Evolutionary conservation across 2,888 invertebrate species (phyloP).

Genomic region (Tineola bisselliella): DNA sequence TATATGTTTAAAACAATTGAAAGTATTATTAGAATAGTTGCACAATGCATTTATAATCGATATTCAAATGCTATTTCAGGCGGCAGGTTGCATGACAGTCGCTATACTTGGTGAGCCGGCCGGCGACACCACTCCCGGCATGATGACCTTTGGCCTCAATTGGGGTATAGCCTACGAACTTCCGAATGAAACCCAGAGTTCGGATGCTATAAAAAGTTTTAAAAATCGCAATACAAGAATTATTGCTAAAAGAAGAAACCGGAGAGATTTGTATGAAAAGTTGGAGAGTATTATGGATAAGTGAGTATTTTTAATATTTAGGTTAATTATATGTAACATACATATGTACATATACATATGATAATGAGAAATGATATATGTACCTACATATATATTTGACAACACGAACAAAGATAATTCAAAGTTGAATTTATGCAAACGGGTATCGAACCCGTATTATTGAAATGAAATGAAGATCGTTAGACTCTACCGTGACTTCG

Average conservation of each 20-base stretch:
- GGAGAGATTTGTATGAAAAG: conserved; percentile 75
- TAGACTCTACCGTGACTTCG: too few species aligned
- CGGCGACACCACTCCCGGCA: conserved; percentile 51
- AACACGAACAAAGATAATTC: too few species aligned
- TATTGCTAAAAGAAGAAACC: conserved; percentile 66
- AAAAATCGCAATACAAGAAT: conserved; percentile 39
- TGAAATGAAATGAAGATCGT: too few species aligned
- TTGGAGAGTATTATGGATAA: conserved; percentile 74
- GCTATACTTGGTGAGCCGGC: conserved; percentile 67
- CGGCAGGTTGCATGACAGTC: conserved; percentile 71
- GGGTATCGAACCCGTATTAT: too few species aligned
- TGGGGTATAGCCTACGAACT: conserved; percentile 76
- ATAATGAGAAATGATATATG: too few species aligned
- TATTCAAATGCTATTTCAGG: conserved; percentile 22
- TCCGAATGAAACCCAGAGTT: conserved; percentile 64
- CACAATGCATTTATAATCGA: too few species aligned
- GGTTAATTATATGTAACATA: too few species aligned
- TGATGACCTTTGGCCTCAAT: conserved; percentile 73
- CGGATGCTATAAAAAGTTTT: conserved; percentile 28
- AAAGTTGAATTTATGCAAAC: too few species aligned
- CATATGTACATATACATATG: too few species aligned
- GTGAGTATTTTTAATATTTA: conserved; percentile 52
- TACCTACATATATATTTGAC: too few species aligned
- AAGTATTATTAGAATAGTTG: too few species aligned
- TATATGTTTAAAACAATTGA: too few species aligned